Percentiles rank a stretch among this genome's conserved stretches.
Evolutionary conservation across 1,140 invertebrate species (phyloP).

Genomic region (Vanessa atalanta): DNA sequence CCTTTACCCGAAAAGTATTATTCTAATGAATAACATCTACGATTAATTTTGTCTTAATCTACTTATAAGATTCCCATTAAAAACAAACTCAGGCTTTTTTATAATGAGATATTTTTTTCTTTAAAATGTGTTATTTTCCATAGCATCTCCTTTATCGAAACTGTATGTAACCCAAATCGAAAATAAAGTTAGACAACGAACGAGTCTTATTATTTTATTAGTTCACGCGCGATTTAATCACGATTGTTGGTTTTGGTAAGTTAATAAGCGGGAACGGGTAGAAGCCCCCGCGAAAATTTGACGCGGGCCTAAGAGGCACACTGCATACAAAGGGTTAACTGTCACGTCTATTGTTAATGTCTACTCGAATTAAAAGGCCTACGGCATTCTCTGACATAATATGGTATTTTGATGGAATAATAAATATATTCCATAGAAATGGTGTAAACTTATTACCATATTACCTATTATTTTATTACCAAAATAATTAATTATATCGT

Average conservation of each 20-base stretch:
- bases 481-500: too few relatives aligned
- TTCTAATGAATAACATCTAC: too few relatives aligned
- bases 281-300: constrained; percentile 41
- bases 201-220: constrained; percentile 78
- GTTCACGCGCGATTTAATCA: constrained; percentile 79
- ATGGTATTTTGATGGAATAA: not conserved
- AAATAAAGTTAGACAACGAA: constrained; percentile 53
- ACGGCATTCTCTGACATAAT: not conserved
- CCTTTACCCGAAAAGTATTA: too few relatives aligned
- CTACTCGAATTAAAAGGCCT: constrained; percentile 3
- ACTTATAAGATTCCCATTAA: too few relatives aligned
- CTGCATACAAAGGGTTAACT: constrained; percentile 33
- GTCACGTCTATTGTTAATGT: constrained; percentile 11
- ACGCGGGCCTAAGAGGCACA: constrained; percentile 31
- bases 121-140: too few relatives aligned
- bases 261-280: constrained; percentile 70
- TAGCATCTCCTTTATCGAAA: not conserved
- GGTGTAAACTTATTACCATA: too few relatives aligned
- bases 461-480: too few relatives aligned
- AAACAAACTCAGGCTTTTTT: too few relatives aligned
- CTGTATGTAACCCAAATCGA: constrained; percentile 53
- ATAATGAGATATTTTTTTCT: too few relatives aligned
- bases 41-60: too few relatives aligned
- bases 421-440: not conserved
- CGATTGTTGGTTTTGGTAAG: constrained; percentile 80